Evolutionary conservation across 2,888 invertebrate species (phyloP).

Genomic region (Agonopterix arenella): DNA sequence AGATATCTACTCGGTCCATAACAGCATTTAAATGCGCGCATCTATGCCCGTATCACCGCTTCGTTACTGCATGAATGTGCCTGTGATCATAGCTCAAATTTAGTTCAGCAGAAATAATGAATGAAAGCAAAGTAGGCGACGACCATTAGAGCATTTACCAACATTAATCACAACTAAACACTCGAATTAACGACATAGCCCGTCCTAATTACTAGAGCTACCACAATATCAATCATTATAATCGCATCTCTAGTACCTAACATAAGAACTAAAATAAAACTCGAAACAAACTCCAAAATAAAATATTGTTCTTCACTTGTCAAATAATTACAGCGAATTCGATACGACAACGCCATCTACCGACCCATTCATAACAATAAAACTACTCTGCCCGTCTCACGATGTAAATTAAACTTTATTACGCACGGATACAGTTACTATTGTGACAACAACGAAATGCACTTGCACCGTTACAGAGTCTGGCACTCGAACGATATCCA

Average conservation of each 20-base stretch:
- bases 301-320: slow-evolving; percentile 13
- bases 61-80: not conserved
- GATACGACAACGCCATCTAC: slow-evolving; percentile 56
- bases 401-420: slow-evolving; percentile 43
- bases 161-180: slow-evolving; percentile 18
- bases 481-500: slow-evolving; percentile 39
- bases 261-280: too few relatives aligned
- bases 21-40: too few relatives aligned
- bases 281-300: slow-evolving; percentile 4
- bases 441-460: slow-evolving; percentile 49
- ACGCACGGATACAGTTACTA: slow-evolving; percentile 45
- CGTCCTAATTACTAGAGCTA: slow-evolving; percentile 8
- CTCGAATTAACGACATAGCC: slow-evolving; percentile 10
- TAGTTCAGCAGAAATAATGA: too few relatives aligned
- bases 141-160: slow-evolving; percentile 5
- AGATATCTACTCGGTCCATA: too few relatives aligned
- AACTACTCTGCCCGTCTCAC: slow-evolving; percentile 16
- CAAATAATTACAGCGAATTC: slow-evolving; percentile 27
- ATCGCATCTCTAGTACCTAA: slow-evolving; percentile 6
- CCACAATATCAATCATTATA: slow-evolving; percentile 19
- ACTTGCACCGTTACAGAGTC: slow-evolving; percentile 53
- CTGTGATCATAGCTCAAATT: too few relatives aligned
- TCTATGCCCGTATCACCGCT: too few relatives aligned
- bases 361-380: slow-evolving; percentile 28
- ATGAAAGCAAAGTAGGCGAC: not conserved